Evolutionary conservation across 2,888 invertebrate species (phyloP).

Genomic region (Entomobrya proxima): DNA sequence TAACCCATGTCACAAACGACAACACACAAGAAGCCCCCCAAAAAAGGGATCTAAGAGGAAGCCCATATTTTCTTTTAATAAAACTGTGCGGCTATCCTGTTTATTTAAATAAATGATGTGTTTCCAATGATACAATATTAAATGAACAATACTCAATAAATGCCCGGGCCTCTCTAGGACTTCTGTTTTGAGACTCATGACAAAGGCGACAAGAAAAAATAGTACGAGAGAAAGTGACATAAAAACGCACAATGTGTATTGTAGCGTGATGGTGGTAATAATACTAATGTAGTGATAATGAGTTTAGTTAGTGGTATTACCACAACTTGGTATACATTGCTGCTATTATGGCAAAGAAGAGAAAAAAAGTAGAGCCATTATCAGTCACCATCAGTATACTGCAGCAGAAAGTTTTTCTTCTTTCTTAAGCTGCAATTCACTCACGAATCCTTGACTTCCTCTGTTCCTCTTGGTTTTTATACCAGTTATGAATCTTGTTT

Average conservation of each 20-base stretch:
- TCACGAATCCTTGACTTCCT: constrained; percentile 60
- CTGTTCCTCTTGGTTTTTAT: not conserved
- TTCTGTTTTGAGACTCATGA: not conserved
- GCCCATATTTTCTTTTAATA: no score
- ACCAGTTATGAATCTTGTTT: constrained; percentile 8
- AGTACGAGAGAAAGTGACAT: not conserved
- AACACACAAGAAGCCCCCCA: not conserved
- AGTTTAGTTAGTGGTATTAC: not conserved
- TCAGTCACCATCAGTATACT: constrained; percentile 8
- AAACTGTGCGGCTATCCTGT: no score
- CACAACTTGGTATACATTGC: not conserved
- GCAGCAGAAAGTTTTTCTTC: constrained; percentile 28
- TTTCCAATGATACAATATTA: not conserved
- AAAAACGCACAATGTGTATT: not conserved
- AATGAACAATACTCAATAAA: not conserved
- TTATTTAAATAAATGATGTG: no score
- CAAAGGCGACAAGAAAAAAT: not conserved
- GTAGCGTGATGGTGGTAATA: constrained; percentile 13
- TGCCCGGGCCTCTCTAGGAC: not conserved
- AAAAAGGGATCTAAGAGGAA: no score
- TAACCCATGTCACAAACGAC: not conserved
- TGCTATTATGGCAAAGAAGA: not conserved
- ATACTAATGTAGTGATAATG: constrained; percentile 36
- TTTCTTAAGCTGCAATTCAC: constrained; percentile 40
- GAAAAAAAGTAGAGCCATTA: constrained; percentile 12